phyloP scores from a whole-genome alignment of 1,140 invertebrate genomes.

The Papilio polyxenes region DNA sequence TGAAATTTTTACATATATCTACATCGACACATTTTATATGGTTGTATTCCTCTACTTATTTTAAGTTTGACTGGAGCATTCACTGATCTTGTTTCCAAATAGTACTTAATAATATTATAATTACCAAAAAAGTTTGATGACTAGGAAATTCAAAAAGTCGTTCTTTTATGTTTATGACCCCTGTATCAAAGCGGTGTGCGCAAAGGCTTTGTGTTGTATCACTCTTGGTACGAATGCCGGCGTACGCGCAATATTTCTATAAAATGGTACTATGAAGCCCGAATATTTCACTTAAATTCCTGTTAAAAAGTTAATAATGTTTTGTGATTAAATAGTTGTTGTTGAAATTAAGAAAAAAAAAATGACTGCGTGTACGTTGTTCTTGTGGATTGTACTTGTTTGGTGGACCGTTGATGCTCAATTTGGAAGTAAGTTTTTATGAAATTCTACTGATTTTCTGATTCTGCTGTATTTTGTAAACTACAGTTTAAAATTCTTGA shows the following conservation, averaged over 20 bases:
- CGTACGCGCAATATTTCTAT: conserved; percentile 41
- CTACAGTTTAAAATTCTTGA: too few relatives aligned
- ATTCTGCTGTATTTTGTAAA: too few relatives aligned
- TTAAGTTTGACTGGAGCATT: too few relatives aligned
- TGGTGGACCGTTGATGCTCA: conserved; percentile 63
- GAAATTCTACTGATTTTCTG: background rate
- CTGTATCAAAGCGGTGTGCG: conserved; percentile 57
- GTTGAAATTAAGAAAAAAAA: conserved; percentile 38
- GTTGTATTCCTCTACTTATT: too few relatives aligned
- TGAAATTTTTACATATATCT: too few relatives aligned
- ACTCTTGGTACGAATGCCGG: conserved; percentile 61
- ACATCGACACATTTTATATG: too few relatives aligned
- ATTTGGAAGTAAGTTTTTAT: conserved; percentile 70
- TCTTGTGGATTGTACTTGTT: conserved; percentile 53
- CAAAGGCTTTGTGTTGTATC: conserved; percentile 65
- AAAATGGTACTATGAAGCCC: conserved; percentile 19
- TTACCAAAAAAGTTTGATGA: background rate
- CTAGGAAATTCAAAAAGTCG: background rate
- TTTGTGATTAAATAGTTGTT: conserved; percentile 37
- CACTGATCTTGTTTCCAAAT: too few relatives aligned
- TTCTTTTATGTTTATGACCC: conserved; percentile 46
- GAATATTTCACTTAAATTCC: background rate
- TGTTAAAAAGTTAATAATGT: conserved; percentile 31
- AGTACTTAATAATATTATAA: too few relatives aligned
- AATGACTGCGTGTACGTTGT: conserved; percentile 46